Base-by-base conservation (phyloP, 2,113 vertebrate species). In the Pituophis catenifer region DNA sequence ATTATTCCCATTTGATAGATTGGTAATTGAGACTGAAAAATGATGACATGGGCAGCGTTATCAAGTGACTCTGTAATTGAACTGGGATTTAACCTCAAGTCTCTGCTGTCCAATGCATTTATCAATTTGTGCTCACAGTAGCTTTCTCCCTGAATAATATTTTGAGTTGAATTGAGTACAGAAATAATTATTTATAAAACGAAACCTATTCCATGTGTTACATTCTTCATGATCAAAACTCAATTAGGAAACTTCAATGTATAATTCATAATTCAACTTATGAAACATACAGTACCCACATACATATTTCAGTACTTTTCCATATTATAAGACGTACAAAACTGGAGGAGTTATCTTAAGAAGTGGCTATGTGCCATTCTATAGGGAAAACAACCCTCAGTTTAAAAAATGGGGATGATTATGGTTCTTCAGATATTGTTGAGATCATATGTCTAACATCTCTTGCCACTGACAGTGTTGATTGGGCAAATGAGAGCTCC, bases 11-110 rank as follows among this genome's bases (percentile, higher is more conserved):
- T 88, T 88, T 88, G 48, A 88, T 54, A n/a, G 58, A 88, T 70
- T 92, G 91, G 53, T 54, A 92, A 88, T 29, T 92, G 48, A 88
- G 48, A 9, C 48, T 92, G 86, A 92, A 92, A 92, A 92, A 88
- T 88, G 21, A 33, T 53, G 58, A 57, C 55, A 62, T 92, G 55
- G 50, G 23, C 15, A 58, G 62, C 21, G 2, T 50, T 87, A 92
- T 88, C 91, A 53, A 88, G 91, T 38, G 21, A 70, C 86, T 92
- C 58, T 15, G 2, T 70, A 88, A 92, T 54, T 92, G 91, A 88
- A 88, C 29, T 92, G 58, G 58, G 91, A 44, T 88, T 92, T 70
- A n/a, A 53, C 54, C 50, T 92, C 1, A 65, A 11, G 91, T 88
- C 91, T 92, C 50, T 65, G 50, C 88, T 13, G 50, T 70, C 59